phyloP scores from a whole-genome alignment of 2,888 invertebrate species.

The Osmoderma eremita region DNA sequence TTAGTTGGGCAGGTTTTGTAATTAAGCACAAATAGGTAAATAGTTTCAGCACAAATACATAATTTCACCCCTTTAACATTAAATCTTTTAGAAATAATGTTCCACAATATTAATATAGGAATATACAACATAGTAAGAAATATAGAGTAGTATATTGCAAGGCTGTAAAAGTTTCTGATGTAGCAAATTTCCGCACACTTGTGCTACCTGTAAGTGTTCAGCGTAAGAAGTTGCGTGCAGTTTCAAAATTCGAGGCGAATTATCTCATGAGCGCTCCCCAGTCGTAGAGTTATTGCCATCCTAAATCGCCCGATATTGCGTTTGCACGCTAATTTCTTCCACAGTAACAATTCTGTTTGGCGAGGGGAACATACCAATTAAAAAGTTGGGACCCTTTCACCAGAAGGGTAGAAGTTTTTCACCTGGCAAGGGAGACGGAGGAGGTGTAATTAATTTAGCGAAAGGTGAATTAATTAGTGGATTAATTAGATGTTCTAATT shows the following conservation, averaged over 20 bases:
- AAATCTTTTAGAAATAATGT: too few species aligned
- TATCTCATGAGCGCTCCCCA: conserved; percentile 7
- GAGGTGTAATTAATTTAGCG: conserved; percentile 34
- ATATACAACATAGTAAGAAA: too few species aligned
- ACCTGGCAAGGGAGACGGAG: conserved; percentile 12
- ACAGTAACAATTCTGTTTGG: conserved; percentile 18
- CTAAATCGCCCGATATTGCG: conserved; percentile 31
- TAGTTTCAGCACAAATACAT: too few species aligned
- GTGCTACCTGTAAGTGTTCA: too few species aligned
- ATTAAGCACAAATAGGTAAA: too few species aligned
- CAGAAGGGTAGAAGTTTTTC: conserved; percentile 28
- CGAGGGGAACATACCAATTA: conserved; percentile 16
- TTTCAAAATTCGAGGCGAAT: not conserved
- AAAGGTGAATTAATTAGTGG: conserved; percentile 35
- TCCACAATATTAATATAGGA: too few species aligned
- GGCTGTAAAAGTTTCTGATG: too few species aligned
- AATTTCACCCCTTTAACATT: too few species aligned
- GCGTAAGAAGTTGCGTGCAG: not conserved
- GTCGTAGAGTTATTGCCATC: conserved; percentile 5
- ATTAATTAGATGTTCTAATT: conserved; percentile 37
- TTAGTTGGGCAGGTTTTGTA: too few species aligned
- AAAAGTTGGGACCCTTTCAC: conserved; percentile 13
- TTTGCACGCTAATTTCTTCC: conserved; percentile 32
- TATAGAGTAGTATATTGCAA: too few species aligned
- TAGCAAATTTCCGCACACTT: too few species aligned